Base-by-base conservation (phyloP, 2,888 invertebrate genomes). In the Sialis fuliginosa region DNA sequence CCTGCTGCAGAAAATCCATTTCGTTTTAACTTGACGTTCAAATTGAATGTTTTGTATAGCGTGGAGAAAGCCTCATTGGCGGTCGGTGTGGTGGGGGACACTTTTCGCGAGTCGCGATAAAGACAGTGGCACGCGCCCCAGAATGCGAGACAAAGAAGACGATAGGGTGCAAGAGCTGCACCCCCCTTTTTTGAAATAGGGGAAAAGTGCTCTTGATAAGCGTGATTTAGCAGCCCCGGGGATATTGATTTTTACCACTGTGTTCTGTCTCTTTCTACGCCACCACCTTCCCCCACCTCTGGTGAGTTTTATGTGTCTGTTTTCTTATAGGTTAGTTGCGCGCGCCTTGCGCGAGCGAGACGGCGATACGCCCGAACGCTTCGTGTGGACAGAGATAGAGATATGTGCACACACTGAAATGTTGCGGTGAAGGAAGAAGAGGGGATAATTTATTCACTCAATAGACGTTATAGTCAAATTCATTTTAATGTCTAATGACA, bases 221-320 rank as follows among this genome's bases (percentile, higher is more conserved):
- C 77, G 77, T 78, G 79, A 78, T 79, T 79, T 79, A 78, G 77
- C 77, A 77, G 77, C 77, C 77, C 77, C 75, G 75, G 69, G 77
- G 77, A 77, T 66, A 66, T 66, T 66, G 66, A 66, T 66, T 66
- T 68, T 67, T 67, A 63, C 65, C 64, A 49, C 45, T 49, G 22
- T 9, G 10, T 9, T n/a, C 22, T 22, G 35, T n/a, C 9, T 62
- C 63, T 63, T 65, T 60, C 62, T 55, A 56, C 62, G 61, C 62
- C 61, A 49, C 59, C 60, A 60, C 62, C 62, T 62, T 59, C 65
- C 61, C 64, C 62, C 65, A 66, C 66, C 35, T 39, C 31, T 30
- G 22, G 13, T 12, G 32, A 45, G 33, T 67, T 67, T 67, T 68
- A 66, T 68, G 67, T 67, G 67, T 69, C 68, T 69, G 68, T 68